These are phyloP conservation scores for Xiphorhynchus elegans DNA, from an alignment of 2,113 vertebrate genomes.

Conservation along the genomic window DNA sequence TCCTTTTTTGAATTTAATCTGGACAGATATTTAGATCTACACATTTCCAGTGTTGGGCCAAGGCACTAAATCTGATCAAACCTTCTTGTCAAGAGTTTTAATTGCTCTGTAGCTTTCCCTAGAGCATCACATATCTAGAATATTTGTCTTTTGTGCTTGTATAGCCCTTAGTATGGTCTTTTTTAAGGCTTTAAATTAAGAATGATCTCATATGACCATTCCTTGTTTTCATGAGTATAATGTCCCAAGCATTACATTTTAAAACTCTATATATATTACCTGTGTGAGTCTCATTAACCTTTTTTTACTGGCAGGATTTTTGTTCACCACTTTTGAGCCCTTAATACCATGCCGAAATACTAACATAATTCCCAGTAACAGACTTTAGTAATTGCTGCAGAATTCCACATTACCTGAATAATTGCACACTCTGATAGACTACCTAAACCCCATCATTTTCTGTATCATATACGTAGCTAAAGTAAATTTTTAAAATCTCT, in stretches of 20 bases:
- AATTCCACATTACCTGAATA: neutral
- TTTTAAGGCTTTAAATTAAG: neutral
- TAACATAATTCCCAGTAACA: neutral
- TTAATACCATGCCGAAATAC: neutral
- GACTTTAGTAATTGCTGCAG: neutral
- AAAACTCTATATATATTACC: neutral
- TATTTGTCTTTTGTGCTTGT: neutral
- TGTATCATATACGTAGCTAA: neutral
- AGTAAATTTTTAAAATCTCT: neutral
- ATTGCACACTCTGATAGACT: neutral
- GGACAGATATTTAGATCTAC: neutral
- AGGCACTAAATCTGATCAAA: neutral
- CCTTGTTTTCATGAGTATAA: neutral
- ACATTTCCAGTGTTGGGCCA: neutral
- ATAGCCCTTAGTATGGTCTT: neutral
- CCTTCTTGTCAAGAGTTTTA: neutral
- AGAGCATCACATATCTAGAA: neutral
- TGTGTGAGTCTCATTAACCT: neutral
- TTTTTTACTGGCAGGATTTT: neutral
- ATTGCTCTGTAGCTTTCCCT: neutral
- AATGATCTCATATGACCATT: neutral
- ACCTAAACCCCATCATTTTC: neutral
- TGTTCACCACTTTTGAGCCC: neutral
- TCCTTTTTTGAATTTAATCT: neutral
- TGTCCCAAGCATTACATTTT: neutral